phyloP scores from a whole-genome alignment of 23 tunicate genomes.

The Diplosoma virens region DNA sequence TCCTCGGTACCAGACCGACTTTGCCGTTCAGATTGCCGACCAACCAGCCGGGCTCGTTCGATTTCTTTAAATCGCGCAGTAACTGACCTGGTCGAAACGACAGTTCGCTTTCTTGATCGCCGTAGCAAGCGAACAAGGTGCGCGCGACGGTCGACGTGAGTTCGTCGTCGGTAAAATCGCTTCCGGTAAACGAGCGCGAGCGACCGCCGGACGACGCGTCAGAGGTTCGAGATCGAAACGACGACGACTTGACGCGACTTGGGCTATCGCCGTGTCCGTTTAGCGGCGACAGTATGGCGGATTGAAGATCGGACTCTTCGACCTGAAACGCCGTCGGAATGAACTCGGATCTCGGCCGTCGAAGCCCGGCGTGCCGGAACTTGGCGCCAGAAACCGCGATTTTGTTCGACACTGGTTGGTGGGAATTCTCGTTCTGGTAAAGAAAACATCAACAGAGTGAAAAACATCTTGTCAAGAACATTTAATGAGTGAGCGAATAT shows the following conservation, averaged over 20 bases:
- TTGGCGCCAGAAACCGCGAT: too few species aligned
- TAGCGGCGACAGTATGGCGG: not conserved
- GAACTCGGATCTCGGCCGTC: conserved; percentile 51
- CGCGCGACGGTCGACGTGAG: conserved; percentile 26
- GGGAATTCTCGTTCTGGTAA: too few species aligned
- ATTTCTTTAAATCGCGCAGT: conserved; percentile 18
- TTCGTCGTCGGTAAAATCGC: conserved; percentile 21
- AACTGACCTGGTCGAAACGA: conserved; percentile 71
- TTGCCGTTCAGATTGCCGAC: conserved; percentile 47
- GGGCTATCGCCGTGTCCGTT: not conserved
- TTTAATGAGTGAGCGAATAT: too few species aligned
- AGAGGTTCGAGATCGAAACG: not conserved
- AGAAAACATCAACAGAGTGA: too few species aligned
- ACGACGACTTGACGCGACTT: not conserved
- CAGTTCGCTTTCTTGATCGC: conserved; percentile 55
- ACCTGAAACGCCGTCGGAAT: conserved; percentile 45
- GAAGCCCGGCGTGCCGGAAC: too few species aligned
- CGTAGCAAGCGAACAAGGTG: conserved; percentile 65
- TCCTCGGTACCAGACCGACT: conserved; percentile 58
- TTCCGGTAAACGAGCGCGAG: not conserved
- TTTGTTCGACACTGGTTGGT: too few species aligned
- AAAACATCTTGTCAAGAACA: too few species aligned
- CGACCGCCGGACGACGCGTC: not conserved
- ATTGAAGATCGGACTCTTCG: not conserved
- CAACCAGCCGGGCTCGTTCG: conserved; percentile 87